Conservation (phyloP, 2,797 vertebrate genomes). For the Fratercula arctica region DNA sequence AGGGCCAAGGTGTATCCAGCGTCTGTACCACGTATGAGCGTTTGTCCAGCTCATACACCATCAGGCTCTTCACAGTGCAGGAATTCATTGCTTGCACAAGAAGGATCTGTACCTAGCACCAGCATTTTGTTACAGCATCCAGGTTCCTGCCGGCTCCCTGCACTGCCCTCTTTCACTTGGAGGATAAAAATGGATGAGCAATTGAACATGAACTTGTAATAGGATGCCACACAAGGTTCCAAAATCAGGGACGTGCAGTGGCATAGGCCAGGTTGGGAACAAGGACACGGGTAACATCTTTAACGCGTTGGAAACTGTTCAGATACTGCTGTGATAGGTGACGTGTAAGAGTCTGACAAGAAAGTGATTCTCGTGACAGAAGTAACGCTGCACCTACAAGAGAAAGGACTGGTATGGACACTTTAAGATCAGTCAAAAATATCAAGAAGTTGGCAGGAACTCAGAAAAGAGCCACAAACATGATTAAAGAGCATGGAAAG, state of each 20-base stretch:
- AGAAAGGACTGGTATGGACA: background rate
- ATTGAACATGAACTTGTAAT: background rate
- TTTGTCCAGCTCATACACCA: background rate
- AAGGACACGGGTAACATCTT: accelerated
- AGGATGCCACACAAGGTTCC: background rate
- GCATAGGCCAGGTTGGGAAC: background rate
- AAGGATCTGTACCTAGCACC: background rate
- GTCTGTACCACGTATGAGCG: accelerated
- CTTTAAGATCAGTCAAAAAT: slow-evolving; percentile 8
- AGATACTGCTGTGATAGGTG: background rate
- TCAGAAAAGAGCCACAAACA: background rate
- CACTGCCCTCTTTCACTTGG: background rate
- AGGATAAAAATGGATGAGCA: background rate
- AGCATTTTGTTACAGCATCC: background rate
- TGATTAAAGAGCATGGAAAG: background rate
- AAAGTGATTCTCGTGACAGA: background rate
- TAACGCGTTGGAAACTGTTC: background rate
- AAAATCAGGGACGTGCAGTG: background rate
- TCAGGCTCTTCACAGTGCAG: background rate
- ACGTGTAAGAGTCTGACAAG: background rate
- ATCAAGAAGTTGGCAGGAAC: background rate
- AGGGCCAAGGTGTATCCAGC: accelerated
- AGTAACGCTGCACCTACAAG: background rate
- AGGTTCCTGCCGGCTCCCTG: background rate
- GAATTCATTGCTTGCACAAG: background rate